Conservation (phyloP, 1,140 invertebrate species). For the Cherax destructor region DNA sequence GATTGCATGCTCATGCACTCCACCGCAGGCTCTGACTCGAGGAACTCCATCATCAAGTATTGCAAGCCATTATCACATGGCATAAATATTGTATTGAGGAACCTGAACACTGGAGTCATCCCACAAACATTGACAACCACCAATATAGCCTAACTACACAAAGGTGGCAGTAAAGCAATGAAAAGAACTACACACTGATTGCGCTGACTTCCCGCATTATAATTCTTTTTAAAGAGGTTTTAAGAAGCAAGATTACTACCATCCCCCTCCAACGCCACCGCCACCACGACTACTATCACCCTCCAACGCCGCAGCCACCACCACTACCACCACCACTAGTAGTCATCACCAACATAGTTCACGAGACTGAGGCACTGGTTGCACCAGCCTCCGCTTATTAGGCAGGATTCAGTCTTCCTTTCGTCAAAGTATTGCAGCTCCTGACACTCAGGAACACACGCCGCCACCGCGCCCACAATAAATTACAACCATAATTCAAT, state of each 20-base stretch:
- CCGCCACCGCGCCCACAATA: constrained; percentile 53
- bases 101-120: no score
- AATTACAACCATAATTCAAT: constrained; percentile 66
- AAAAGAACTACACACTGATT: no score
- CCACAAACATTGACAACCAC: not conserved
- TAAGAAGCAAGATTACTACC: not conserved
- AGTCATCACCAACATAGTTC: constrained; percentile 4
- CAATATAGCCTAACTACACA: not conserved
- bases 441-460: constrained; percentile 58
- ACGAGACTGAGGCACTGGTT: constrained; percentile 2
- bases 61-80: no score
- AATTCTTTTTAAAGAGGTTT: no score
- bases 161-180: not conserved
- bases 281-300: not conserved
- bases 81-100: no score
- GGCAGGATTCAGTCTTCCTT: constrained; percentile 56
- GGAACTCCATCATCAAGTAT: no score
- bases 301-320: not conserved
- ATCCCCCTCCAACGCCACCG: not conserved
- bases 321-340: not conserved
- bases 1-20: no score
- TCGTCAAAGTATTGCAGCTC: constrained; percentile 44
- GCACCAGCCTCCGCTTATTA: constrained; percentile 47
- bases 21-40: no score
- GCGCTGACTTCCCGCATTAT: no score